Base-by-base conservation (phyloP, 1,140 invertebrate species). In the Cyrtorhinus lividipennis region DNA sequence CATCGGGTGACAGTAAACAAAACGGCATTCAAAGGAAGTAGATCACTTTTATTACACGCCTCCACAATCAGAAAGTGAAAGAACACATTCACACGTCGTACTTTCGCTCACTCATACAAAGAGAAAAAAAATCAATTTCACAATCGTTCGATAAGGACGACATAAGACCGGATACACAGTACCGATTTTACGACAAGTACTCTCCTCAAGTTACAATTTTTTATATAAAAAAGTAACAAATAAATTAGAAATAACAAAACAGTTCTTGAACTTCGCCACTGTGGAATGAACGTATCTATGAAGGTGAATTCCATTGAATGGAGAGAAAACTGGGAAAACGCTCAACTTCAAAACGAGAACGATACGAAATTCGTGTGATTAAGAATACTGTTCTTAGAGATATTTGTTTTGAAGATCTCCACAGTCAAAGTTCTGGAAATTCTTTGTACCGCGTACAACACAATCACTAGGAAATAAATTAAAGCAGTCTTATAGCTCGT, bases 401-500 rank as follows among this genome's bases (percentile, higher is more conserved):
- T 8, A n/a, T n/a, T n/a, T n/a, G n/a, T n/a, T n/a, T n/a, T 38
- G 5, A 38, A 38, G 30, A 8, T 38, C 30, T 8, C 30, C 30
- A 38, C 30, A 38, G 30, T 38, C 30, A 38, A 38, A 38, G 30
- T 38, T 38, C 30, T 15, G 15, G n/a, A n/a, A n/a, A n/a, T n/a
- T n/a, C n/a, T 38, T 38, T 38, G 30, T 38, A 38, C 30, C 30
- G 15, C 30, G 30, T 38, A 38, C 30, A 38, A 38, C 30, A n/a
- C n/a, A n/a, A 38, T 8, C 30, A 38, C 30, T 38, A 38, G 30
- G 15, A 53, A 53, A 13, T 53, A 53, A 20, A 44, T 10, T 53
- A 30, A 20, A 53, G 25, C 63, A 64, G 63, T 64, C 59, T 88
- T 88, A 93, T 78, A 92, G 80, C 74, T 92, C 90, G 72, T 92